Base-by-base conservation (phyloP, 2,888 invertebrate genomes). In the Caenorhabditis sinica region DNA sequence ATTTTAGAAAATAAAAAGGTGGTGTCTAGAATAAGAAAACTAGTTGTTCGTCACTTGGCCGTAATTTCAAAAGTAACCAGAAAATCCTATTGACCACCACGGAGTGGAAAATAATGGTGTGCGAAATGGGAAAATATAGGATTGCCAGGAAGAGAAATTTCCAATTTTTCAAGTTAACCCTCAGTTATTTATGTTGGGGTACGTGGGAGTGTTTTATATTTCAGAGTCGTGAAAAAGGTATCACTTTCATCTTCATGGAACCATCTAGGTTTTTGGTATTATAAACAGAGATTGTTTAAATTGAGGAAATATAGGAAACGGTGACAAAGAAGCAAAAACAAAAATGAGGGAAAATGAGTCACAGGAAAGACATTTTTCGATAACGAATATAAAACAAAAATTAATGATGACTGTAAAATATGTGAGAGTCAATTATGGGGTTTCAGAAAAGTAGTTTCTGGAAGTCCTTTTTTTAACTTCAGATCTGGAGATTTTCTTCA, bases 151-250 rank as follows among this genome's bases (percentile, higher is more conserved):
- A 36, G 36, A n/a, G 61, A 36, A 63, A 20, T 63, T 65, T 65
- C 43, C n/a, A 49, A 66, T 66, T 60, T 63, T 65, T 65, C 43
- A 20, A 49, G 75, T 66, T 60, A 68, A 76, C 76, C 76, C 76
- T 36, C 2, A 3, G 60, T 76, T 68, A 76, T 76, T 76, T 76
- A 76, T 76, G 76, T 68, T 28, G 20, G 58, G 36, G 30, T 30
- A 25, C 23, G 49, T 36, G 49, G 20, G 53, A 60, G 49, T 60
- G 75, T 58, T 66, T 76, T 68, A 30, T 60, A 66, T 75, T 66
- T 66, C 11, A n/a, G 25, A 51, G 56, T 20, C 30, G 58, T 45
- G 25, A 53, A 36, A 25, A 53, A 43, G 28, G 43, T 61, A 72
- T 71, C 71, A 45, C 28, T 73, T 73, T 71, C 71, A 45, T 36